A percentile compares a stretch with the other conserved stretches of the same genome.
Evolutionary conservation across 2,888 invertebrate species (phyloP).

Genomic region (Hanleya hanleyi): DNA sequence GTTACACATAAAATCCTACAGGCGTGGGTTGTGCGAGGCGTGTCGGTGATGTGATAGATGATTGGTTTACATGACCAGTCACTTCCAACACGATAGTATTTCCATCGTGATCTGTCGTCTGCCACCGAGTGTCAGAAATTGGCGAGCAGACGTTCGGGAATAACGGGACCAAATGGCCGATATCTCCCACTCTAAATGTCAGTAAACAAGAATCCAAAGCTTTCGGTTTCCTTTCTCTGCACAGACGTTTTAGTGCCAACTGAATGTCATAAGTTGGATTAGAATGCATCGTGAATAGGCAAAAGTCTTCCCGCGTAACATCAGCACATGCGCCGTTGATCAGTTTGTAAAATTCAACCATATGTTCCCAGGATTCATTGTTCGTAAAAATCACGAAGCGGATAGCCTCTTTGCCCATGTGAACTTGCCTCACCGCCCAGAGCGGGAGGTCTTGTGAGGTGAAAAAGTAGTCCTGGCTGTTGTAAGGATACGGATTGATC

Average conservation of each 20-base stretch:
- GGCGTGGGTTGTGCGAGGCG: neutral
- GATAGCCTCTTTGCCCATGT: slow-evolving; percentile 64
- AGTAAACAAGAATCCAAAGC: slow-evolving; percentile 48
- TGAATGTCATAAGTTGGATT: slow-evolving; percentile 60
- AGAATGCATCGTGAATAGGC: slow-evolving; percentile 58
- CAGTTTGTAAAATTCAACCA: slow-evolving; percentile 62
- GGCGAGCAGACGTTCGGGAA: slow-evolving; percentile 63
- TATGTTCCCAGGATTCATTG: slow-evolving; percentile 57
- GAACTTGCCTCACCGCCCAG: slow-evolving; percentile 65
- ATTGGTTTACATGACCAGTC: neutral
- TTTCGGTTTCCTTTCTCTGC: slow-evolving; percentile 43
- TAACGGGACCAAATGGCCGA: slow-evolving; percentile 60
- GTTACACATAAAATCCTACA: neutral
- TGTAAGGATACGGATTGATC: slow-evolving; percentile 56
- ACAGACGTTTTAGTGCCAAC: slow-evolving; percentile 60
- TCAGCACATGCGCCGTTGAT: slow-evolving; percentile 59
- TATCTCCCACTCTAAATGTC: slow-evolving; percentile 57
- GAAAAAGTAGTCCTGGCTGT: slow-evolving; percentile 62
- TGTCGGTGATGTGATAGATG: neutral
- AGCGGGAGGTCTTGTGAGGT: slow-evolving; percentile 61
- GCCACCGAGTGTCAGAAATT: slow-evolving; percentile 60
- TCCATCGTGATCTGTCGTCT: slow-evolving; percentile 65
- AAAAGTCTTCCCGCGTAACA: slow-evolving; percentile 57
- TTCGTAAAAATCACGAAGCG: slow-evolving; percentile 60
- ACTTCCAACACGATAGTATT: slow-evolving; percentile 58